Conservation (phyloP, 2,888 invertebrate species). For the Vanessa cardui region DNA sequence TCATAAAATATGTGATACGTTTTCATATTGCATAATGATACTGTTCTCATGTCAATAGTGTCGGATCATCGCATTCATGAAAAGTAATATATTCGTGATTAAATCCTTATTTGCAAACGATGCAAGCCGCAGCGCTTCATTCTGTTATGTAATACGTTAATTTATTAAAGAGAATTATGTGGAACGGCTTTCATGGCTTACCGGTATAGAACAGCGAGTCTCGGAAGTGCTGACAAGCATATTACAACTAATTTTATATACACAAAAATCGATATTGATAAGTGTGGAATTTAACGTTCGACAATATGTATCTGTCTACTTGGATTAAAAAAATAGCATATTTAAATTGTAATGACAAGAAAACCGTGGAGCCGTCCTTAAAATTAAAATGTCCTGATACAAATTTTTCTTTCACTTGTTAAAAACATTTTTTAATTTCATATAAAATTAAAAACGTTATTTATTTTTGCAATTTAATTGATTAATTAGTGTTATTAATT, state of each 20-base stretch:
- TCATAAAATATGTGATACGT: neutral
- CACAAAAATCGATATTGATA: too few species aligned
- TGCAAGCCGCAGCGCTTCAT: conserved; percentile 3
- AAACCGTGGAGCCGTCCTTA: too few species aligned
- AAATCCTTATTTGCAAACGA: conserved; percentile 6
- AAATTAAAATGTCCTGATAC: too few species aligned
- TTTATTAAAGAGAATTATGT: conserved; percentile 21
- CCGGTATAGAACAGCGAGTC: neutral
- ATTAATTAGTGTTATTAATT: too few species aligned
- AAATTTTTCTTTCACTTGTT: too few species aligned
- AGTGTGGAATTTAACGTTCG: too few species aligned
- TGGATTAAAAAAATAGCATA: neutral
- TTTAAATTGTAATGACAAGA: neutral
- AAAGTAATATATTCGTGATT: conserved; percentile 1
- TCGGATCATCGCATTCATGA: neutral
- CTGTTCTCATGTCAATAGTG: neutral
- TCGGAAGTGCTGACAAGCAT: neutral
- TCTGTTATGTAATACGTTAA: conserved; percentile 8
- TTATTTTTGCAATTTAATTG: too few species aligned
- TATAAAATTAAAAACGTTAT: too few species aligned
- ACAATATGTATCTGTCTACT: too few species aligned
- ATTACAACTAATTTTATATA: neutral
- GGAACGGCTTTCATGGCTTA: conserved; percentile 11
- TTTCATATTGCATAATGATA: neutral
- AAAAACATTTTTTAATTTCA: too few species aligned